Evolutionary conservation across 2,113 vertebrate genomes (phyloP), one percentile per base, ranked within the genome.

Genomic region (Perca fluviatilis): DNA sequence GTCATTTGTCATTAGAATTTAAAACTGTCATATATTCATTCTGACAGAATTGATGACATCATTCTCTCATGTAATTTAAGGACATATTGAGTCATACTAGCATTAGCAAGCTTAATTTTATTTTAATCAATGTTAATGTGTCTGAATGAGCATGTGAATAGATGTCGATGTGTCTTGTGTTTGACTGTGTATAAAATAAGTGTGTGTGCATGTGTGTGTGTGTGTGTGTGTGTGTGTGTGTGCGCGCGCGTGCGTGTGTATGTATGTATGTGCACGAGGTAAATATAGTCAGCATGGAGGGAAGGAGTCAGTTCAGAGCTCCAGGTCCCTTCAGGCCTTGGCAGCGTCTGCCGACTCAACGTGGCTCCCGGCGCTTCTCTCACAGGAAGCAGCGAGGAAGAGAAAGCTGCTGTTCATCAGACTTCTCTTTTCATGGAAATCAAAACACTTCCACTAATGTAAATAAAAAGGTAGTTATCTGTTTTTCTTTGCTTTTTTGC

Each of bases 271-370:
- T 21, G 21, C 15, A n/a, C 2, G 71, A 3, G 70, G 9, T 85
- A 85, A 84, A 80, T 71, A 62, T 68, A 79, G 67, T 47, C 76
- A 6, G 57, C 8, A n/a, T 46, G 53, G 64, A 73, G 54, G 50
- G 69, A 75, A 82, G 51, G 53, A 83, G 80, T 78, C 61, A 12
- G 19, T 61, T 58, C 74, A 75, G 63, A 74, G 71, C 81, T 82
- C 27, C 40, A 11, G 54, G 77, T 74, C 74, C 72, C 87, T 74
- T 36, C 53, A 66, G 83, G 86, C 60, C 49, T 80, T 6, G 43
- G 85, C 85, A 89, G 80, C 82, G 80, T 90, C 80, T 90, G 90
- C 77, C 2, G 5, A 12, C 57, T 67, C 80, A 36, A 15, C 72
- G 36, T 60, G 23, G 46, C 85, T 68, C 0, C 11, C 13, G 57